Evolutionary conservation across 2,888 invertebrate genomes (phyloP), one percentile per base, ranked within the genome.

Genomic region (Phalera bucephala): DNA sequence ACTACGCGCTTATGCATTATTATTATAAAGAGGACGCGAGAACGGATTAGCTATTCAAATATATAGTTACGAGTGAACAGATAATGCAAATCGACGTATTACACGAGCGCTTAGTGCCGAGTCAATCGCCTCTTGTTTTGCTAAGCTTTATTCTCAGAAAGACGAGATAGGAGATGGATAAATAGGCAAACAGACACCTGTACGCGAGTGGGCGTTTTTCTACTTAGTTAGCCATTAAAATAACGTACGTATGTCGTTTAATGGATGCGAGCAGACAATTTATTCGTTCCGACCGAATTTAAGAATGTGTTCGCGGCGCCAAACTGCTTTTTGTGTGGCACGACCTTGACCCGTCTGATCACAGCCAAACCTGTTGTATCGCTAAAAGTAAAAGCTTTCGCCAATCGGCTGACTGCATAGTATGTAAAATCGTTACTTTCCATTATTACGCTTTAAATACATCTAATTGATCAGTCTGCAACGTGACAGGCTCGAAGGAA

Each of bases 381-480:
- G 58, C 66, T 70, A 79, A 81, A 82, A 81, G 79, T 78, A 82
- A 83, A 81, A 82, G 79, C 84, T 78, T 81, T 82, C 77, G 70
- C 75, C 77, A 74, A 71, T 72, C 56, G 64, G 47, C 43, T 57
- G 52, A 52, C 52, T 53, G 42, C 39, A 38, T 48, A 10, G 14
- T 52, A 41, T 48, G 37, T 54, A n/a, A 30, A 49, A 31, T 15
- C 22, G 32, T 36, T 30, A 44, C 32, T 30, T 42, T 36, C 43
- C 12, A 12, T 25, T 25, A 21, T 21, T 7, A 22, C 5, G 22
- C 9, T 22, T 10, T 10, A 22, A 3, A 22, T n/a, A n/a, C 21
- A 1, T n/a, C 1, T 6, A n/a, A 9, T n/a, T 2, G 8, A 3
- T 21, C 2, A n/a, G 7, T 21, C 8, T 3, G 21, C 1, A 21